Evolutionary conservation across 1,140 invertebrate genomes (phyloP), one percentile per base, ranked within the genome.

Genomic region (Scaptomyza graminum): DNA sequence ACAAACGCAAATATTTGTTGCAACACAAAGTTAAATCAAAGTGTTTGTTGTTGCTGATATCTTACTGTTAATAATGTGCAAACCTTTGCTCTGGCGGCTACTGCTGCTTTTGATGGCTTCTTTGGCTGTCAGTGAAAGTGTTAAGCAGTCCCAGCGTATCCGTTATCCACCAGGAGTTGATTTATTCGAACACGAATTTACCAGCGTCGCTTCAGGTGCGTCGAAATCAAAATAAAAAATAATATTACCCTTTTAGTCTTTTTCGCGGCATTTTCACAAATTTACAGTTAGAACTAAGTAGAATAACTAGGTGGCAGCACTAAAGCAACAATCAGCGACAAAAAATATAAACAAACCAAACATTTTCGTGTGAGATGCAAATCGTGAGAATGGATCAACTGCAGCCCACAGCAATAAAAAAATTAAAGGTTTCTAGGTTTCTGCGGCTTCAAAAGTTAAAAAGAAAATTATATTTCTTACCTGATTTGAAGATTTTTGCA

Each of bases 181-280:
- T 77, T 84, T 91, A 39, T 91, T 91, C n/a, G 85, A 91, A 56
- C 90, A 91, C 28, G 90, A 90, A 55, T 91, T 91, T 46, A 76
- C 43, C 62, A 90, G 82, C 66, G 13, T 84, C 4, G 46, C 71
- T 22, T 34, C 63, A 90, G 87, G 87, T 90, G 56, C 12, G 83
- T 83, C 13, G 12, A 9, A 41, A 7, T 6, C 39, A n/a, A n/a
- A 41, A 12, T n/a, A n/a, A n/a, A 39, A 12, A n/a, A n/a, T n/a
- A n/a, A n/a, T n/a, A 41, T n/a, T 41, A 5, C n/a, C n/a, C 37
- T 41, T 41, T 12, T n/a, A n/a, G n/a, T 41, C 0, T 22, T 22
- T 22, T 41, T 4, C 4, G 37, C n/a, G 11, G 12, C 37, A n/a
- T 41, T 41, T 34, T n/a, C 37, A 41, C 37, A 41, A 41, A 12